Base-by-base conservation (phyloP, 2,113 vertebrate genomes). In the Dolichotis patagonum region DNA sequence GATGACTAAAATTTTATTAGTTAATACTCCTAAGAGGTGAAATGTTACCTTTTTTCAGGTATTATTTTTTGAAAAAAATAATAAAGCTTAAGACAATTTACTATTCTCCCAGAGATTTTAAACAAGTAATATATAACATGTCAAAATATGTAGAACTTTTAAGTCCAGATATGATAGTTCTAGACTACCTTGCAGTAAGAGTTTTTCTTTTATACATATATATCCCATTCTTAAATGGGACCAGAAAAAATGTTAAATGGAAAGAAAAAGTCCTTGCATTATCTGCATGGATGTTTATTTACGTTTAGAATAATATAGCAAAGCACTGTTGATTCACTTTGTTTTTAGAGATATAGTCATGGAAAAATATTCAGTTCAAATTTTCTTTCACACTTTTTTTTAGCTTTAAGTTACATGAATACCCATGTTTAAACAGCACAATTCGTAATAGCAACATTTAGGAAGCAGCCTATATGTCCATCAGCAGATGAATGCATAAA, bases 61-160 rank as follows among this genome's bases (percentile, higher is more conserved):
- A n/a, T n/a, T n/a, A n/a, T n/a, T n/a, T n/a, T n/a, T 65, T 73
- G 63, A 35, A 89, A 85, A 69, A 89, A 91, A 71, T 54, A 9
- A 7, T 49, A 83, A 75, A 56, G 5, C 30, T 84, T 63, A 73
- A 65, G 49, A 56, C 14, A 63, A 60, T 83, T 84, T 58, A 73
- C 3, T 63, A 26, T 92, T 88, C 17, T 89, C 49, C 38, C 38
- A 81, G 46, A 58, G 26, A 93, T 77, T 85, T 95, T 95, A 86
- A 82, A 88, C 16, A 43, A 41, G 10, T 62, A 69, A 71, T 28
- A 10, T 88, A 52, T 16, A 94, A 52, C 26, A 71, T 63, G 5
- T 78, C 73, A 90, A 73, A 83, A 65, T 46, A 32, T 38, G 58
- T 43, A 17, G 2, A 71, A 93, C 67, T 90, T 90, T 90, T 54